phyloP scores from a whole-genome alignment of 2,797 vertebrate species.

The Artibeus lituratus region DNA sequence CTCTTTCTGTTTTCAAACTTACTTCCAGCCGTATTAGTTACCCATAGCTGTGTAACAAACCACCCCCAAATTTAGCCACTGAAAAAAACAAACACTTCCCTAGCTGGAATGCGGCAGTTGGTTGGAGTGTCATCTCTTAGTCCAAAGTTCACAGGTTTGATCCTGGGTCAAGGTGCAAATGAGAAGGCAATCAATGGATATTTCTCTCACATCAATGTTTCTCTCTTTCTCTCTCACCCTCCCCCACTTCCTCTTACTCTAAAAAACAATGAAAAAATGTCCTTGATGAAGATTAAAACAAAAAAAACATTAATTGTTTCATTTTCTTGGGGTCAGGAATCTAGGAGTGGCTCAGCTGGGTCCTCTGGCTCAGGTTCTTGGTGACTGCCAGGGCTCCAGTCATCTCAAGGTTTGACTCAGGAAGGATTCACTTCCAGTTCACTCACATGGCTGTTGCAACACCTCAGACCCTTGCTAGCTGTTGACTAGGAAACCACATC shows the following conservation, averaged over 20 bases:
- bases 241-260: neutral
- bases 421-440: neutral
- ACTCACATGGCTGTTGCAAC: neutral
- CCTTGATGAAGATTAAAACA: neutral
- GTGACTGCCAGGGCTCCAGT: accelerated
- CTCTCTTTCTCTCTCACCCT: neutral
- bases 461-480: neutral
- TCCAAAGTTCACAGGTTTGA: neutral
- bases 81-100: neutral
- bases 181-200: neutral
- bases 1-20: neutral
- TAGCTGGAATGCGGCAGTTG: neutral
- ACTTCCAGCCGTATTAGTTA: neutral
- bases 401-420: neutral
- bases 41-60: neutral
- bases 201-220: neutral
- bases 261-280: neutral
- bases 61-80: neutral
- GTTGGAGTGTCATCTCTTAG: neutral
- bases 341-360: neutral
- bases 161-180: neutral
- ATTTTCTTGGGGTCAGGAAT: neutral
- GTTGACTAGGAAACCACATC: neutral
- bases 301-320: neutral
- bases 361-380: neutral